Conservation (phyloP, 2,797 vertebrate genomes). For the Pampus argenteus region DNA sequence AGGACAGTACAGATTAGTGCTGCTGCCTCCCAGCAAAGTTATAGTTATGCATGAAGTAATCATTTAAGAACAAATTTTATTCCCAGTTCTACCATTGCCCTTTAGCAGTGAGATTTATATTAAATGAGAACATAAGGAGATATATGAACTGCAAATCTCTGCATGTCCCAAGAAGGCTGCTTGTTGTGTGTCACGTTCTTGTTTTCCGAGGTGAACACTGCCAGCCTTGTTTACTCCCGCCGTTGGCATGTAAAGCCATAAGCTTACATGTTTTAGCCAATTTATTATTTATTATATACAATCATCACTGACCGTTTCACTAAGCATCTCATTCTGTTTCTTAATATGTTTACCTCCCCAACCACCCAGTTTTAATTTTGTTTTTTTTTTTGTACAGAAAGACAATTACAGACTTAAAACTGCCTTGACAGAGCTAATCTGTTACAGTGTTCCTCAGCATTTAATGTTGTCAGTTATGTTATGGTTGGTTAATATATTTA, state of each 20-base stretch:
- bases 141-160: slow-evolving; percentile 54
- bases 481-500: neutral
- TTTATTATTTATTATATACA: neutral
- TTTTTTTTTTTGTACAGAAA: neutral
- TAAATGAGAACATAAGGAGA: slow-evolving; percentile 64
- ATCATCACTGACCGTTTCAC: neutral
- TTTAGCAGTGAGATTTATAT: slow-evolving; percentile 5
- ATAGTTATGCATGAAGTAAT: neutral
- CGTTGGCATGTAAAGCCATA: slow-evolving; percentile 18
- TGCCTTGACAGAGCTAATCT: neutral
- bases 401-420: too few relatives aligned
- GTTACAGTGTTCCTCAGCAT: neutral
- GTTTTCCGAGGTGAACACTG: slow-evolving; percentile 57
- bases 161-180: slow-evolving; percentile 26
- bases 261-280: neutral
- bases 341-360: too few relatives aligned
- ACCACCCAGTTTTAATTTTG: neutral
- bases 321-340: too few relatives aligned
- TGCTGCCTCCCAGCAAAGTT: neutral
- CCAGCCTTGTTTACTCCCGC: slow-evolving; percentile 46
- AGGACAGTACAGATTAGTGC: neutral
- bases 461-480: neutral
- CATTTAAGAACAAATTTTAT: slow-evolving; percentile 9
- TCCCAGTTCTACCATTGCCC: slow-evolving; percentile 8
- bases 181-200: slow-evolving; percentile 46